Conservation (phyloP, 2,113 vertebrate species). For the Polypterus senegalus region DNA sequence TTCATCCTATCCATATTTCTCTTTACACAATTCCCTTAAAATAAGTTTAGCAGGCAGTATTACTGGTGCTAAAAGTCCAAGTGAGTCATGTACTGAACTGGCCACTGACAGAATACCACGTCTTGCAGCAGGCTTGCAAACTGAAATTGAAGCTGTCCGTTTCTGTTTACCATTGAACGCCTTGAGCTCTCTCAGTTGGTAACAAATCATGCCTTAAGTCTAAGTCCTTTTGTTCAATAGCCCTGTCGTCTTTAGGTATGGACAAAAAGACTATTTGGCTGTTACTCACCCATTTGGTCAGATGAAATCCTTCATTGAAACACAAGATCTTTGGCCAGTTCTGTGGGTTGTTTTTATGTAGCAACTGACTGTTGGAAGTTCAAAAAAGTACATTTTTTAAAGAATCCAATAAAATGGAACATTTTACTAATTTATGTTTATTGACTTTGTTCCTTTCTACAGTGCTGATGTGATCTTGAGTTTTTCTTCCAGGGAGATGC, state of each 20-base stretch:
- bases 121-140: neutral
- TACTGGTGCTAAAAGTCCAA: slow-evolving; percentile 10
- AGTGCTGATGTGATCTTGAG: no score
- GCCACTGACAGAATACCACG: slow-evolving; percentile 9
- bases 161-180: slow-evolving; percentile 7
- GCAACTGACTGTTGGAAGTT: no score
- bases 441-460: no score
- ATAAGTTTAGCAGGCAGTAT: slow-evolving; percentile 8
- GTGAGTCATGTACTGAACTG: slow-evolving; percentile 16
- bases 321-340: no score
- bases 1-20: slow-evolving; percentile 4
- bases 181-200: slow-evolving; percentile 1
- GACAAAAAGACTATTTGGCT: slow-evolving; percentile 4
- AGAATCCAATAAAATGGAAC: no score
- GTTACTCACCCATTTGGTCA: no score
- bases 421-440: no score
- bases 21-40: slow-evolving; percentile 8
- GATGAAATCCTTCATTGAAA: no score
- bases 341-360: no score
- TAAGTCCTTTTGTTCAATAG: slow-evolving; percentile 1
- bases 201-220: neutral
- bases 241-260: neutral
- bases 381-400: no score
- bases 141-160: slow-evolving; percentile 13
- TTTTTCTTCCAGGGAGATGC: no score